Base-by-base conservation (phyloP, 2,113 vertebrate species). In the Mohoua ochrocephala region DNA sequence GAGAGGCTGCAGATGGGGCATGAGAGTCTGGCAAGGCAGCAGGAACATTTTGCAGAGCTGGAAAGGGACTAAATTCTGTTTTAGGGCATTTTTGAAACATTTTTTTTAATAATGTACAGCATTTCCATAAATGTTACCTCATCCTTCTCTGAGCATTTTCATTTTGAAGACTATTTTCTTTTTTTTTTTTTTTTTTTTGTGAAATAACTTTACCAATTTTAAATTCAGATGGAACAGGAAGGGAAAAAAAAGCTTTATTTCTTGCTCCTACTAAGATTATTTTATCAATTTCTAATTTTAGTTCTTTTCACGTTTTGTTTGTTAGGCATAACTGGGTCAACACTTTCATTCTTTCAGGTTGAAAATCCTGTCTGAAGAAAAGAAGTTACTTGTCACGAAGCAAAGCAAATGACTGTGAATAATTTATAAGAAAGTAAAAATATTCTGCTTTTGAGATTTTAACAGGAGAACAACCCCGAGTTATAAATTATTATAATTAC, bases 361-460 rank as follows among this genome's bases (percentile, higher is more conserved):
- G 94, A 94, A 96, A 96, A 94, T 92, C 71, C 73, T 92, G 80
- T 93, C 91, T 96, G 95, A 92, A 68, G 76, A 92, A 93, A 95
- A 95, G 93, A 91, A 95, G 86, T 92, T 92, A 68, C 93, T 96
- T 96, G 95, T 95, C 95, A 95, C 2, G 76, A 89, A 92, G 92
- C 56, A 96, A 93, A 91, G 93, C 80, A 94, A 96, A 95, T 45
- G 83, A 57, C 77, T 91, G 56, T 97, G 95, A 96, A 97, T 96
- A 96, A 96, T 96, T 97, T 96, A 96, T 96, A 84, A 95, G 96
- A 84, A 96, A 95, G 88, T 84, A 96, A 96, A 96, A 96, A 95
- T 94, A 97, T 93, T 91, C 93, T 84, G 79, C 88, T 95, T 95
- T 94, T 81, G 93, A 96, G 93, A 97, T 84, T 94, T 95, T 92